Conservation (phyloP, 2,113 vertebrate genomes). For the Sitta europaea region DNA sequence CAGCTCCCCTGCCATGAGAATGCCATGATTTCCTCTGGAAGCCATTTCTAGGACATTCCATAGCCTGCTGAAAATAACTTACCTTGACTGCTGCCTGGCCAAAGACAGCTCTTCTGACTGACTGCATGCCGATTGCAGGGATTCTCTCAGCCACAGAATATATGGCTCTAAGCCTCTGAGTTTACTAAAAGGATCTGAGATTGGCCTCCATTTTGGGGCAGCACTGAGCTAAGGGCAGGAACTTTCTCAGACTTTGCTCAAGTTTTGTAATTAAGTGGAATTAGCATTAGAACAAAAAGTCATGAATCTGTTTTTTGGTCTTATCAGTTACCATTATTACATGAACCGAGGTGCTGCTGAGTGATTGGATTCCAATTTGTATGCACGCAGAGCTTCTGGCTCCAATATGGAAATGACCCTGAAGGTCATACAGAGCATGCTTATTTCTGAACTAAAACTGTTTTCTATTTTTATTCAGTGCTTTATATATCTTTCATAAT, state of each 20-base stretch:
- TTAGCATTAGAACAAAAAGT: background rate
- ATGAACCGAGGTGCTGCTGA: background rate
- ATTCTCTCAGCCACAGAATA: background rate
- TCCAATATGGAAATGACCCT: background rate
- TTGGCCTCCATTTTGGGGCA: background rate
- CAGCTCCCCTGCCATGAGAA: accelerated
- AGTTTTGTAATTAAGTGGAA: background rate
- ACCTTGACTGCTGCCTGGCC: background rate
- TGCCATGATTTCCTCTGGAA: background rate
- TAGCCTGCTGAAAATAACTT: background rate
- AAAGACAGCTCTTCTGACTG: background rate
- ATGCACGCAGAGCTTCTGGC: background rate
- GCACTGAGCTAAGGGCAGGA: background rate
- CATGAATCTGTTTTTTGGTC: background rate
- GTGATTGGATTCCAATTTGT: background rate
- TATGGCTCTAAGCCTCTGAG: background rate
- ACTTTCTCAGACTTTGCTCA: background rate
- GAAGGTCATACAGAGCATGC: background rate
- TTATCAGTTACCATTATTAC: background rate
- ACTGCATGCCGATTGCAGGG: background rate
- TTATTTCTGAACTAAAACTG: background rate
- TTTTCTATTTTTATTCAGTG: background rate
- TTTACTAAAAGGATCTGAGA: background rate
- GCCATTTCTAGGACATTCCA: background rate
- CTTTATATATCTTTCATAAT: background rate